These are phyloP conservation scores for Circaetus cinerascens DNA, from an alignment of 2,113 vertebrate species.

Conservation along the genomic window DNA sequence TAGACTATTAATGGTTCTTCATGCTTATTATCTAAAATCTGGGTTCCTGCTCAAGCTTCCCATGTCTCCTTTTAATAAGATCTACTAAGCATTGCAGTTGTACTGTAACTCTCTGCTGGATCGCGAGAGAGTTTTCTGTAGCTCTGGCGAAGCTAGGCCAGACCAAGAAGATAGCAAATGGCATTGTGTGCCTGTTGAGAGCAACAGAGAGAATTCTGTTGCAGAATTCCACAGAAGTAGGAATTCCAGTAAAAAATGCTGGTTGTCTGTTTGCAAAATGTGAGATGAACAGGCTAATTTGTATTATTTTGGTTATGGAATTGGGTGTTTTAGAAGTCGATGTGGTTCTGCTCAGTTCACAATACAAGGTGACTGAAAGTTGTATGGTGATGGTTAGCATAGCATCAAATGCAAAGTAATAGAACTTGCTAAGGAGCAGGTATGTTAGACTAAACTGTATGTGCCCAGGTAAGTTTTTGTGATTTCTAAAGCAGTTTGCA, in stretches of 20 bases:
- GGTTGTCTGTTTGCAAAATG: not conserved
- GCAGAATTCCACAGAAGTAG: not conserved
- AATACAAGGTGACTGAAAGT: not conserved
- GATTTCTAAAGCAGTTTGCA: not conserved
- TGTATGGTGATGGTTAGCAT: fast-evolving
- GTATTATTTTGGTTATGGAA: not conserved
- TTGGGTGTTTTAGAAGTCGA: not conserved
- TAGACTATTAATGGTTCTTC: not conserved
- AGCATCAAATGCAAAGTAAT: not conserved
- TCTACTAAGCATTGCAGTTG: not conserved
- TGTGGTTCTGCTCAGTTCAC: not conserved
- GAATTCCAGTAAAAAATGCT: not conserved
- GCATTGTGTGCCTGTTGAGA: not conserved
- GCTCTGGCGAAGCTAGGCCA: not conserved
- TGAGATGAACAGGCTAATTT: not conserved
- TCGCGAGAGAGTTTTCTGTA: not conserved
- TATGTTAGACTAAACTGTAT: not conserved
- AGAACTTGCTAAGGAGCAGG: not conserved
- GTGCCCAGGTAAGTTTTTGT: not conserved
- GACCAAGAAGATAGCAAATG: not conserved
- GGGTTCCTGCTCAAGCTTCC: not conserved
- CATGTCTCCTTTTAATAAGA: not conserved
- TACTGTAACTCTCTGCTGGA: not conserved
- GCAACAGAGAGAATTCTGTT: not conserved
- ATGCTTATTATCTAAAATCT: not conserved